phyloP scores from a whole-genome alignment of 2,113 vertebrate genomes.

The Pleuronectes platessa region DNA sequence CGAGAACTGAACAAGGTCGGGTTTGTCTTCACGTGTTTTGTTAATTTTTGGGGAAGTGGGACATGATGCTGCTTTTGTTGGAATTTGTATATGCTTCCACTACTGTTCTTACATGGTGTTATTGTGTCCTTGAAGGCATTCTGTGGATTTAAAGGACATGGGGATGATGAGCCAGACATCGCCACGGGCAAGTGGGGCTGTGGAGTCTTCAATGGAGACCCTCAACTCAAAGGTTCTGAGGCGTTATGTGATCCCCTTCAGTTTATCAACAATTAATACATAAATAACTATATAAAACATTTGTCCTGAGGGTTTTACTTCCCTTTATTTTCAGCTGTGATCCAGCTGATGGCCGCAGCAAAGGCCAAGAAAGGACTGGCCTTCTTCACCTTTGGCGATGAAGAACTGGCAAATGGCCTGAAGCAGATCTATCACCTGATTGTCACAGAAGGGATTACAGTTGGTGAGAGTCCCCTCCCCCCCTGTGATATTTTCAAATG shows the following conservation, averaged over 20 bases:
- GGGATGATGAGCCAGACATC: slow-evolving; percentile 38
- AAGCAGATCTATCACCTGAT: slow-evolving; percentile 56
- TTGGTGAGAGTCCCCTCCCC: slow-evolving; percentile 65
- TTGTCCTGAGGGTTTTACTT: not conserved
- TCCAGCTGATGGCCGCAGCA: slow-evolving; percentile 83
- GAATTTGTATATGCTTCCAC: not conserved
- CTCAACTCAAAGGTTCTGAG: slow-evolving; percentile 78
- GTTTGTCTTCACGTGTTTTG: not conserved
- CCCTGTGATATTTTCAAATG: not conserved
- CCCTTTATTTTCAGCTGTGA: slow-evolving; percentile 60
- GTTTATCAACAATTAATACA: not conserved
- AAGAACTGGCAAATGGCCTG: not conserved
- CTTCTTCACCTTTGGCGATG: slow-evolving; percentile 77
- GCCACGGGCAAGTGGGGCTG: slow-evolving; percentile 85
- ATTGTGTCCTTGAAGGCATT: slow-evolving; percentile 67
- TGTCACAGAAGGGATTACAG: slow-evolving; percentile 31
- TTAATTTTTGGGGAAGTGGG: not conserved
- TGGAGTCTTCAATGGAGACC: slow-evolving; percentile 79
- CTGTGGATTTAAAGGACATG: slow-evolving; percentile 66
- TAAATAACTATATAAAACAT: not conserved
- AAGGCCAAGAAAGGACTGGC: slow-evolving; percentile 56
- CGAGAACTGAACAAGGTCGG: slow-evolving; percentile 81
- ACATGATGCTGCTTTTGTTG: not conserved
- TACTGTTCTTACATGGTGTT: not conserved
- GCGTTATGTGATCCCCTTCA: no score